phyloP scores from a whole-genome alignment of 2,113 vertebrate genomes.

The Pomatorhinus ruficollis region DNA sequence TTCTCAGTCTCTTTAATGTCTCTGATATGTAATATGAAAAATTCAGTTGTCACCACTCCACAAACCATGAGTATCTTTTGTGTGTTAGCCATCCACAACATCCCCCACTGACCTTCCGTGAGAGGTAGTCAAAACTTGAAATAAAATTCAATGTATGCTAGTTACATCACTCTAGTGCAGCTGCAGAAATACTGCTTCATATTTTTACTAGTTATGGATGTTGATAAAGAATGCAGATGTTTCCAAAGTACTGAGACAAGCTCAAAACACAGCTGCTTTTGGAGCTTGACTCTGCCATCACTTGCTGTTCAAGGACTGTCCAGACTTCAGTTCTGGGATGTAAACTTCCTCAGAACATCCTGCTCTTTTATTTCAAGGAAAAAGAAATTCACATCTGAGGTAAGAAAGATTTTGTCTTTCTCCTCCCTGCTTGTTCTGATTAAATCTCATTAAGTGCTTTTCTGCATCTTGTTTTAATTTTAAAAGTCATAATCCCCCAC shows the following conservation, averaged over 20 bases:
- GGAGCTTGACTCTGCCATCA: slow-evolving; percentile 41
- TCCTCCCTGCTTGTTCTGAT: neutral
- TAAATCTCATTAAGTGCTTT: neutral
- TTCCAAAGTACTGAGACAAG: slow-evolving; percentile 59
- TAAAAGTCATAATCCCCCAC: neutral
- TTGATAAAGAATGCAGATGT: slow-evolving; percentile 63
- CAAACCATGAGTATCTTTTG: neutral
- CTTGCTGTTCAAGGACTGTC: slow-evolving; percentile 58
- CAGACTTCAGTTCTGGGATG: slow-evolving; percentile 30
- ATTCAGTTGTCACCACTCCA: neutral
- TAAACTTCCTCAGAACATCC: slow-evolving; percentile 52
- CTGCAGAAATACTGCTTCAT: slow-evolving; percentile 52
- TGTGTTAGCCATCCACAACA: neutral
- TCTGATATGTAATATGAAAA: neutral
- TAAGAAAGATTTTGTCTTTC: slow-evolving; percentile 8
- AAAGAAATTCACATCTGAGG: slow-evolving; percentile 11
- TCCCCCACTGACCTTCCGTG: neutral
- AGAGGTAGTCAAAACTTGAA: slow-evolving; percentile 24
- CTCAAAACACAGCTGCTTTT: slow-evolving; percentile 44
- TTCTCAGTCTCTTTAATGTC: neutral
- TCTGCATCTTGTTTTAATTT: slow-evolving; percentile 14
- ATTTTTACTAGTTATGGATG: slow-evolving; percentile 28
- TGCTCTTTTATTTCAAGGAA: slow-evolving; percentile 37
- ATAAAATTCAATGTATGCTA: neutral
- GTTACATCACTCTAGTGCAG: slow-evolving; percentile 28